These are phyloP conservation scores for Rhogogaster chlorosoma DNA, from an alignment of 2,888 invertebrate genomes.

Conservation along the genomic window DNA sequence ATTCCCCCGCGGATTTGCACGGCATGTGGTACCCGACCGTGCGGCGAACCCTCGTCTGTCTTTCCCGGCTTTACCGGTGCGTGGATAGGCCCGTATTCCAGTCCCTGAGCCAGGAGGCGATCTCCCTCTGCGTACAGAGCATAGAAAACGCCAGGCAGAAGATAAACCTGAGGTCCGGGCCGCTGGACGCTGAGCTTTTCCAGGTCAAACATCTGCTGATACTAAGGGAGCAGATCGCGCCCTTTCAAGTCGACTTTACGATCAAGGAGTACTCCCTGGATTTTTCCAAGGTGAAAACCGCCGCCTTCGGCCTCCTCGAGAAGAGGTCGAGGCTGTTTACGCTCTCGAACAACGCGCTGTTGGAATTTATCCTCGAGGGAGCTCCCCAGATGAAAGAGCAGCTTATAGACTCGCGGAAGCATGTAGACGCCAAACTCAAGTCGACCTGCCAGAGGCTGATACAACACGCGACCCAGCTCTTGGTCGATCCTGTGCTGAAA, in stretches of 20 bases:
- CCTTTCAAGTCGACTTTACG: conserved; percentile 97
- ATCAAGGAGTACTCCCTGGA: conserved; percentile 96
- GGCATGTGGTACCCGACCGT: conserved; percentile 99
- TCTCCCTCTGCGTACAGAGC: conserved; percentile 94
- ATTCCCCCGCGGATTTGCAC: conserved; percentile 96
- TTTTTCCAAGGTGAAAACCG: conserved; percentile 94
- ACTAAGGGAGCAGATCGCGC: conserved; percentile 97
- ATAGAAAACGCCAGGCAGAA: conserved; percentile 89
- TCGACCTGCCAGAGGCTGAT: conserved; percentile 94
- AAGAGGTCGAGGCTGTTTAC: conserved; percentile 91
- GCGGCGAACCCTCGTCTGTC: conserved; percentile 94
- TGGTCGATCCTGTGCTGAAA: conserved; percentile 87
- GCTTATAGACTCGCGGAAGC: conserved; percentile 95
- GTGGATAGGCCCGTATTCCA: conserved; percentile 97
- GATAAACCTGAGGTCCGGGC: conserved; percentile 88
- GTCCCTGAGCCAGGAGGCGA: conserved; percentile 97
- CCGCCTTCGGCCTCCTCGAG: conserved; percentile 87
- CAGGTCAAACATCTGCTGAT: conserved; percentile 98
- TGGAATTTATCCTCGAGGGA: conserved; percentile 95
- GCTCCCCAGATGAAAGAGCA: conserved; percentile 96
- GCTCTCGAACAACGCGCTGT: conserved; percentile 91
- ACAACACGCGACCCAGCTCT: conserved; percentile 85
- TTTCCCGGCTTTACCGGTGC: conserved; percentile 95
- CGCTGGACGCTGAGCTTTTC: conserved; percentile 97
- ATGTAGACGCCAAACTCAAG: conserved; percentile 96